Base-by-base conservation (phyloP, 2,888 invertebrate species). In the Chouioia cunea region DNA sequence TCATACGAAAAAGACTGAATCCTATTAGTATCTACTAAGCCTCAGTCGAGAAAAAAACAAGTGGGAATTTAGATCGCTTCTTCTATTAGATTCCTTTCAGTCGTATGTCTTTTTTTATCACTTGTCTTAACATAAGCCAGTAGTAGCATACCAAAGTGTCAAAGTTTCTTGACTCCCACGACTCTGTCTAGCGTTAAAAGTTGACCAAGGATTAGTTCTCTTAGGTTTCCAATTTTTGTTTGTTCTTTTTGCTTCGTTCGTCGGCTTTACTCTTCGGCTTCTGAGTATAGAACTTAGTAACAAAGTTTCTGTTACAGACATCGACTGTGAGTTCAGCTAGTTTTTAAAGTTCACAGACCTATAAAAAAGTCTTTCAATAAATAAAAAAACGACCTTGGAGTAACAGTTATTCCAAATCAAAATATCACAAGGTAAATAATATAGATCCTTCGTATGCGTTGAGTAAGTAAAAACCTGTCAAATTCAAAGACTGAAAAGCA, bases 211-310 rank as follows among this genome's bases (percentile, higher is more conserved):
- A 68, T 68, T 62, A 68, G 68, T 62, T 36, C 68, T 50, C 54
- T 62, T 56, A 43, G 68, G 54, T 56, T 68, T 68, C 44, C 54
- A 68, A 62, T 68, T 68, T 68, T 68, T 68, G 23, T 50, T 50
- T 68, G 23, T 50, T 50, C 20, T 16, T 10, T 36, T 12, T 36
- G 12, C 36, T 27, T 27, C 27, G 36, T 12, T 36, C 6, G 10
- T 36, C 36, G 36, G 36, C 36, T 36, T 36, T 36, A 36, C 36
- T 36, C 10, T 36, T 36, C 10, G 36, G 36, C 36, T 36, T 6
- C 12, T 36, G 36, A 36, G 10, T 36, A 12, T 36, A 36, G 36
- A 36, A 12, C 36, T 36, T 36, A 14, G 48, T 10, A n/a, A 14
- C 47, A 52, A 67, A 47, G 44, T 67, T 58, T 47, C n/a, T 23